Evolutionary conservation across 2,888 invertebrate genomes (phyloP), one percentile per base, ranked within the genome.

Genomic region (Drosophila cognata): DNA sequence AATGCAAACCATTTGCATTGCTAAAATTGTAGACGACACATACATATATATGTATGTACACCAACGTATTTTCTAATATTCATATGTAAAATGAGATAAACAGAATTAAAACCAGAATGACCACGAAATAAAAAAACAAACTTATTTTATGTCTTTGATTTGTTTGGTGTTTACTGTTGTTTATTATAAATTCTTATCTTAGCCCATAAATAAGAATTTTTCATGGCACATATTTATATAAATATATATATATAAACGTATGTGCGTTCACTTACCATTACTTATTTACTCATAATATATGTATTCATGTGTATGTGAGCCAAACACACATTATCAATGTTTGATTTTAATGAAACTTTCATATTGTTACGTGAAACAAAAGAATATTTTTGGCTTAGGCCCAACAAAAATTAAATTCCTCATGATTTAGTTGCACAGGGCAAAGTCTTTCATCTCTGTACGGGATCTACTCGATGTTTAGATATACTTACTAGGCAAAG

Each of bases 301-400:
- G 11, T 16, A 59, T 33, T 29, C 55, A 7, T 63, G 18, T 50
- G 25, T n/a, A 35, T 59, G 31, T 64, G 48, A 35, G 41, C 50
- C 64, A 67, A 63, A 77, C 31, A 73, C 61, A 80, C 52, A 67
- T 75, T 75, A 64, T 67, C 58, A 62, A 59, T 80, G 81, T 65
- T 77, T 57, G 58, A 71, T 80, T 79, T 78, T 81, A 77, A 79
- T 79, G 81, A 79, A 81, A 81, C 63, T 72, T 79, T 81, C 72
- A 79, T 81, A 81, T 77, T 79, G 81, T 81, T 79, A 77, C 78
- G 78, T 69, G 72, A 79, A 81, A 79, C 79, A 79, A 79, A 79
- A 81, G 79, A 79, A 77, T 72, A 69, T 81, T 77, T 64, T 80
- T 80, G 79, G 79, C 79, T 52, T 66, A 31, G 68, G 64, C 74